phyloP scores from a whole-genome alignment of 1,140 invertebrate species.

The Lucilia cuprina region DNA sequence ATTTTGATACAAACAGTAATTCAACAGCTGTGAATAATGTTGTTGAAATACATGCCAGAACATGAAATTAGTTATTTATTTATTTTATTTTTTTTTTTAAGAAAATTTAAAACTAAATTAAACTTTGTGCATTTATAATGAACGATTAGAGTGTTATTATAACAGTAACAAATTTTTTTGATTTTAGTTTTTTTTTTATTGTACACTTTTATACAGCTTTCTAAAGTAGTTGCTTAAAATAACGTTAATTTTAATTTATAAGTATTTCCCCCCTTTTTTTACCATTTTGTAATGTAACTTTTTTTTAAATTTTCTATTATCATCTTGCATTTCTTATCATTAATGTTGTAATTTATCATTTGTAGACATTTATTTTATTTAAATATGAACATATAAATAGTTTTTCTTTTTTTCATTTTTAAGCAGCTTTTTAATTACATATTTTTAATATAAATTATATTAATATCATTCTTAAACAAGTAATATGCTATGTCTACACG shows the following conservation, averaged over 20 bases:
- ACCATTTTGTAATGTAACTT: background rate
- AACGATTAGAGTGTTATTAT: background rate
- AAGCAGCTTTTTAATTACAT: too few relatives aligned
- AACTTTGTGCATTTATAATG: background rate
- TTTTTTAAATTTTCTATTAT: background rate
- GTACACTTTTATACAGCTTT: background rate
- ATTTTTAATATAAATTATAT: too few relatives aligned
- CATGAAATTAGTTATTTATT: background rate
- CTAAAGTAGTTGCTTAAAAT: background rate
- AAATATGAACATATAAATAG: background rate
- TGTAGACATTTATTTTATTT: background rate
- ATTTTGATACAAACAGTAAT: background rate
- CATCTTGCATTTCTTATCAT: background rate
- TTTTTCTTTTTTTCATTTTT: too few relatives aligned
- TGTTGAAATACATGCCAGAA: background rate
- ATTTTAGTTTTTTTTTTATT: too few relatives aligned
- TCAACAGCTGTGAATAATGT: background rate
- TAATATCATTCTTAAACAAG: too few relatives aligned
- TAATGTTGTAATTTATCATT: background rate
- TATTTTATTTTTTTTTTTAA: background rate
- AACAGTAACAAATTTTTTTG: too few relatives aligned
- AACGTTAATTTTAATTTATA: background rate
- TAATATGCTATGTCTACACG: too few relatives aligned
- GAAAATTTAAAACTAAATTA: background rate
- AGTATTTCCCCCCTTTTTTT: background rate